Base-by-base conservation (phyloP, 1,140 invertebrate species). In the Nasonia vitripennis region DNA sequence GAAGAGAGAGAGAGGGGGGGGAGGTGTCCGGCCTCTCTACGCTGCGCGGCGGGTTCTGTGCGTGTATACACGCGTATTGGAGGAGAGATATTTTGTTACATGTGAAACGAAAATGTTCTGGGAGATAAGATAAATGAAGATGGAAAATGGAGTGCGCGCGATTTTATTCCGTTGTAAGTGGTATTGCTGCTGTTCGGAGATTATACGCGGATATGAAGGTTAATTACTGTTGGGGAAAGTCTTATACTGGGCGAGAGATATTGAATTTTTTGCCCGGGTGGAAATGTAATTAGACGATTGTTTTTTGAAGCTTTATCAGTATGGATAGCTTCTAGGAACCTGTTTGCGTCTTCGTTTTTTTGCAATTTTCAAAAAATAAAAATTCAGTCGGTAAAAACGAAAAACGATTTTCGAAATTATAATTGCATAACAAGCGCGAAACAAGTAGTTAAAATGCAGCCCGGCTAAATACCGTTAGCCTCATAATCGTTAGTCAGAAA, bases 401-500 rank as follows among this genome's bases (percentile, higher is more conserved):
- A 55, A 55, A 55, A 55, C 51, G 51, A 2, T 14, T 55, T 55
- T 55, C 41, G 51, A 55, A 55, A 51, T 51, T 14, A 51, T 17
- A 51, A 51, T 51, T 51, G 9, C 12, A 51, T n/a, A n/a, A 62
- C 20, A 62, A 62, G 55, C 14, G 55, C 20, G 55, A 62, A 62
- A 62, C 17, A 62, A 62, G 55, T 62, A 62, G 17, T 62, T 62
- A 79, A 79, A 3, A 51, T 41, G 9, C 17, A 14, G n/a, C 23
- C n/a, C 2, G 68, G 2, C 31, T 75, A 55, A 70, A 70, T 55
- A 55, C 34, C 51, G 45, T 79, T 84, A 71, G 17, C 75, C n/a
- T 37, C 31, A 77, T 83, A 83, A 83, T 83, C 73, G 70, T 77
- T 83, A 77, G 73, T 23, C 27, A n/a, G 34, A 71, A 78, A 75